Evolutionary conservation across 2,888 invertebrate genomes (phyloP).

Genomic region (Nephrocerus scutellatus): DNA sequence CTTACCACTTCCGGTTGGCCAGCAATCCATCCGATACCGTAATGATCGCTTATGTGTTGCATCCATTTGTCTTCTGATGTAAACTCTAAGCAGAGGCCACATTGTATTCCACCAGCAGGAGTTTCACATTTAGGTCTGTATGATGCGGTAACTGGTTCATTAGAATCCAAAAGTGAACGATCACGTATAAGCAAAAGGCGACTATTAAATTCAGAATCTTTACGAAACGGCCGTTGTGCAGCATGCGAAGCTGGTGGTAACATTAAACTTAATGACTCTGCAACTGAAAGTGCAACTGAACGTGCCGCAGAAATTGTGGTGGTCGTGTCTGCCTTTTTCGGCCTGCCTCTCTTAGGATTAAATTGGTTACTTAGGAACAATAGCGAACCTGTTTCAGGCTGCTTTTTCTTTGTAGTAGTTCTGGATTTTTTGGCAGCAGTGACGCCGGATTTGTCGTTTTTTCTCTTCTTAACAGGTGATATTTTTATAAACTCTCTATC

Average conservation of each 20-base stretch:
- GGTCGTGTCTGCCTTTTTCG: slow-evolving; percentile 1
- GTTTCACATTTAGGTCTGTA: too few species aligned
- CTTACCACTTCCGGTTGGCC: slow-evolving; percentile 31
- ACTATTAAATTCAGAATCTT: slow-evolving; percentile 26
- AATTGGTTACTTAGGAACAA: background rate
- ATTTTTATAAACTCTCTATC: background rate
- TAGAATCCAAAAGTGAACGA: slow-evolving; percentile 34
- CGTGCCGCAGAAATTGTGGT: background rate
- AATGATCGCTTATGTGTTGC: slow-evolving; percentile 36
- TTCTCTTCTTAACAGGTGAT: slow-evolving; percentile 20
- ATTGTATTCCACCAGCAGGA: slow-evolving; percentile 25
- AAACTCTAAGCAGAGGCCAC: slow-evolving; percentile 38
- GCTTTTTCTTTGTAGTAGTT: background rate
- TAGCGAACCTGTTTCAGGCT: background rate
- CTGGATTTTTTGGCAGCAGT: background rate
- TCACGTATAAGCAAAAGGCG: slow-evolving; percentile 35
- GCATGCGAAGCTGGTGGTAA: too few species aligned
- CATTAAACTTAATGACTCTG: background rate
- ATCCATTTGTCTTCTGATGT: slow-evolving; percentile 26
- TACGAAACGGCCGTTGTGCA: too few species aligned
- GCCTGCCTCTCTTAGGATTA: background rate
- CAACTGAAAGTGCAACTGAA: background rate
- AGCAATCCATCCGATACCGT: slow-evolving; percentile 41
- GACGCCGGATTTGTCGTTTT: slow-evolving; percentile 4
- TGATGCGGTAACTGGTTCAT: slow-evolving; percentile 24